Percentiles rank a stretch among this genome's conserved stretches.
These are phyloP conservation scores for Chanos chanos DNA, from an alignment of 2,797 vertebrate genomes.

Conservation along the genomic window DNA sequence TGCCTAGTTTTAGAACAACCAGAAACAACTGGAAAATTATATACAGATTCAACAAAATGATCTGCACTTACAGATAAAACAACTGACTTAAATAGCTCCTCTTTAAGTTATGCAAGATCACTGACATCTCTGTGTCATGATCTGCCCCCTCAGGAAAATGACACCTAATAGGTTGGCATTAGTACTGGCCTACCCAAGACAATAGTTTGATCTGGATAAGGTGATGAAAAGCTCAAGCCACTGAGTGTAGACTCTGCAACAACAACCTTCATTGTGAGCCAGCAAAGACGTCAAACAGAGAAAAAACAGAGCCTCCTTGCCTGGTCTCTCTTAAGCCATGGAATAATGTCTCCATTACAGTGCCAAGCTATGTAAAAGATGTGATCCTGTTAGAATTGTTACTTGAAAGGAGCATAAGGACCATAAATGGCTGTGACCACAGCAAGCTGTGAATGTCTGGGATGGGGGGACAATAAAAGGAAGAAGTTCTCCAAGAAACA, in stretches of 20 bases:
- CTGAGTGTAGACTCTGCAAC: conserved; percentile 10
- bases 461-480: too few relatives aligned
- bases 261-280: conserved; percentile 21
- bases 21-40: too few relatives aligned
- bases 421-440: conserved; percentile 42
- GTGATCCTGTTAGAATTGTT: conserved; percentile 6
- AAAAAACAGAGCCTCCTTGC: conserved; percentile 7
- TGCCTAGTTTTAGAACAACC: too few relatives aligned
- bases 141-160: background rate
- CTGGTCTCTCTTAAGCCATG: conserved; percentile 11
- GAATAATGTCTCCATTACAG: conserved; percentile 14
- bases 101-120: background rate
- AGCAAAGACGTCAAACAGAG: conserved; percentile 21
- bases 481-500: too few relatives aligned
- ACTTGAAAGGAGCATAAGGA: conserved; percentile 7
- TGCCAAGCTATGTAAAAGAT: conserved; percentile 27
- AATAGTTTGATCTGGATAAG: background rate
- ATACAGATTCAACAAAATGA: too few relatives aligned
- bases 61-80: too few relatives aligned
- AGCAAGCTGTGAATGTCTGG: conserved; percentile 6
- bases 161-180: conserved; percentile 3
- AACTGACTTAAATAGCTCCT: too few relatives aligned
- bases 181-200: conserved; percentile 10
- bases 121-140: background rate
- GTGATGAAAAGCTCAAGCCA: background rate